Evolutionary conservation across 2,888 invertebrate genomes (phyloP).

Genomic region (Petrophora chlorosata): DNA sequence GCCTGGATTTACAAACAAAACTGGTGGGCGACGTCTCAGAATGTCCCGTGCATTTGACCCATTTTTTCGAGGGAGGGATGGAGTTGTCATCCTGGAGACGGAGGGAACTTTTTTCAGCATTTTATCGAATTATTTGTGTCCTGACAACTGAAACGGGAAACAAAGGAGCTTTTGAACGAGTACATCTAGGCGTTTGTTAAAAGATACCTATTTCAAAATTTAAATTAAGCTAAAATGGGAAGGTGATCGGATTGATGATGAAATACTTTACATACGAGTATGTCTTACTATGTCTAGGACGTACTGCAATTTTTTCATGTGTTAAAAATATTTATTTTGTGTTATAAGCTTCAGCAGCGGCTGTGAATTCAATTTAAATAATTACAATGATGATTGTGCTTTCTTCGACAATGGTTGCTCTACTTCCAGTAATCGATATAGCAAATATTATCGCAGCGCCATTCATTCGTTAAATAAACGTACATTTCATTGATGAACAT

Average conservation of each 20-base stretch:
- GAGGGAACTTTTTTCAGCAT: constrained; percentile 9
- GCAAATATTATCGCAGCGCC: constrained; percentile 28
- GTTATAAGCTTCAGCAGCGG: background rate
- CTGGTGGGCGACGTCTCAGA: constrained; percentile 71
- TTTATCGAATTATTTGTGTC: constrained; percentile 29
- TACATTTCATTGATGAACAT: constrained; percentile 34
- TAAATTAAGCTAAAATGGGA: background rate
- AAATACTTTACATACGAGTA: no score
- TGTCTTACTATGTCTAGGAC: no score
- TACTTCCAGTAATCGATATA: constrained; percentile 25
- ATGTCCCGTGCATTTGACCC: constrained; percentile 75
- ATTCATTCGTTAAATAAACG: constrained; percentile 9
- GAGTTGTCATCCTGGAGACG: constrained; percentile 36
- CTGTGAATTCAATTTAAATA: constrained; percentile 16
- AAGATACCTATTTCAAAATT: no score
- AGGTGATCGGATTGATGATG: no score
- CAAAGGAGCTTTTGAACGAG: background rate
- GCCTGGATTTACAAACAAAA: constrained; percentile 80
- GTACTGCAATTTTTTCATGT: no score
- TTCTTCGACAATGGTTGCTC: constrained; percentile 23
- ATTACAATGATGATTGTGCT: constrained; percentile 14
- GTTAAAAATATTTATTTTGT: no score
- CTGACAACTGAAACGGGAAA: constrained; percentile 19
- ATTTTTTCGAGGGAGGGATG: constrained; percentile 48
- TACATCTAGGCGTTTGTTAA: no score